A percentile compares a stretch with the other conserved stretches of the same genome.
Conservation (phyloP, 1,140 invertebrate species). For the Amphibalanus amphitrite region DNA sequence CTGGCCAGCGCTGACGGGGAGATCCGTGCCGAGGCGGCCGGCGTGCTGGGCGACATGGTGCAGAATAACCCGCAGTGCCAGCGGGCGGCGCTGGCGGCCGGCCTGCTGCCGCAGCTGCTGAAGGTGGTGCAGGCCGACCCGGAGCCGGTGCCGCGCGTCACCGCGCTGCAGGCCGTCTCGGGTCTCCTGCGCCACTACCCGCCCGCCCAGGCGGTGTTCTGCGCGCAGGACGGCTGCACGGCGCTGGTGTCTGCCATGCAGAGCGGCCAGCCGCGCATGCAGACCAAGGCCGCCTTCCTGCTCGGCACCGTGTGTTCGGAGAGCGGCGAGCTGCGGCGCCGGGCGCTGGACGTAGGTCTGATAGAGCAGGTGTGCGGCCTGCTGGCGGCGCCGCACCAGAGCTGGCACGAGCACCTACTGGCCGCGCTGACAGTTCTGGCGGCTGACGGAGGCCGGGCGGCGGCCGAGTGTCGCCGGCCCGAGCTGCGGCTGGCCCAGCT, state of each 20-base stretch:
- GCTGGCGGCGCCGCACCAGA: neutral
- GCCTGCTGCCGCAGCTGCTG: neutral
- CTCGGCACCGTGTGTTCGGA: neutral
- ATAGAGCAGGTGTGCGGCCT: neutral
- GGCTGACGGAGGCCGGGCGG: neutral
- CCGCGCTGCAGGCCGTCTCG: neutral
- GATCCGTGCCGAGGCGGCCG: neutral
- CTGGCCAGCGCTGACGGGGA: neutral
- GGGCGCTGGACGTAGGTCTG: neutral
- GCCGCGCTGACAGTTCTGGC: neutral
- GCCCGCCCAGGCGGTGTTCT: neutral
- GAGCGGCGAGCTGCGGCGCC: neutral
- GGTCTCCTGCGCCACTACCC: neutral
- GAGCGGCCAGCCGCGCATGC: neutral
- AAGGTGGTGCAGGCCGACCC: neutral
- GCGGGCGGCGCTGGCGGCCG: neutral
- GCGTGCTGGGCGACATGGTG: neutral
- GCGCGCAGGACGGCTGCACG: neutral
- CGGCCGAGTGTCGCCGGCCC: neutral
- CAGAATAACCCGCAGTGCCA: constrained; percentile 4
- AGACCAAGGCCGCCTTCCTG: constrained; percentile 3
- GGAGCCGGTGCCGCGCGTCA: neutral
- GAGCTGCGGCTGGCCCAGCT: neutral
- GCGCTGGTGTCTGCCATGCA: neutral
- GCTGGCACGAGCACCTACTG: neutral